Base-by-base conservation (phyloP, 92 coral and sea anemone species). In the Pocillopora meandrina region DNA sequence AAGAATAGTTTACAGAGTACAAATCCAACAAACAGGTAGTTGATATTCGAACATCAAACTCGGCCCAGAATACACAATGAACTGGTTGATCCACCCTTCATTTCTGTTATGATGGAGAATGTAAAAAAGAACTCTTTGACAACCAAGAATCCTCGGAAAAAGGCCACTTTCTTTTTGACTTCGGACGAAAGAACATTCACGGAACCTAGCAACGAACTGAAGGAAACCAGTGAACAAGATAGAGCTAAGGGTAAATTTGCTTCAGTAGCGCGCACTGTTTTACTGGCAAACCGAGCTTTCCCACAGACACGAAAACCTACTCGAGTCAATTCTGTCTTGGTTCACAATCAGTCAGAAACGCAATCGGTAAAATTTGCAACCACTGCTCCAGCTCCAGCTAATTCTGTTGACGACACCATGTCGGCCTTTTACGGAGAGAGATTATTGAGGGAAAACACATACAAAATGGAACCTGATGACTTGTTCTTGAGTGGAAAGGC, bases 391-490 rank as follows among this genome's bases (percentile, higher is more conserved):
- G 17, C 65, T 6, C 17, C 68, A 35, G n/a, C 78, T 6, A 52
- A 19, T 42, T 68, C 80, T 2, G 70, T 52, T 17, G 80, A 61
- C 49, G 71, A 73, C 36, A 31, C 69, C 10, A 56, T 18, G 14
- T 81, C 66, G 16, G 12, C 57, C 1, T 67, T 21, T 21, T 31
- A 49, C 19, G 10, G 5, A 11, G 85, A 82, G 72, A 58, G 71
- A 31, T 2, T 55, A 0, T 17, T 18, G 81, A 34, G 76, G 35
- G 91, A 83, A 65, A 93, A 91, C 85, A 89, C 97, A 5, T 96
- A 91, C 81, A 97, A 92, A 88, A 79, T 93, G 90, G 72, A 71
- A 33, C 97, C 97, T 0, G 89, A 91, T 15, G 71, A 84, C 15
- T 56, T 57, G 58, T 91, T 91, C 69, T 17, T 87, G 67, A 74